Evolutionary conservation across 2,888 invertebrate species (phyloP).

Genomic region (Junonia oenone): DNA sequence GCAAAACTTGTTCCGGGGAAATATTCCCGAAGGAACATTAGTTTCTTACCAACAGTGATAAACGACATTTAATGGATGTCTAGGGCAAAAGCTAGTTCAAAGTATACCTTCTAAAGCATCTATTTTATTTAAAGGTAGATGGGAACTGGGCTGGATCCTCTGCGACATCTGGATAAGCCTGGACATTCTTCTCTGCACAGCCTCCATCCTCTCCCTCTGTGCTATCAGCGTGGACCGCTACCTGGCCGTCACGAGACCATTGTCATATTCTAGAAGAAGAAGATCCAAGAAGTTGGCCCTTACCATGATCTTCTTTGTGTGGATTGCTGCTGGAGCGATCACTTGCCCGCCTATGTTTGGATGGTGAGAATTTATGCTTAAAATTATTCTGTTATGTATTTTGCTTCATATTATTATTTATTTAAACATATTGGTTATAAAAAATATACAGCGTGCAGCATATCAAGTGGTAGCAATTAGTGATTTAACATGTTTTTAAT

Average conservation of each 20-base stretch:
- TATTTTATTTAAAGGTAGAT: slow-evolving; percentile 81
- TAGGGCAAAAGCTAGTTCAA: too few relatives aligned
- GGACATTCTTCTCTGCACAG: slow-evolving; percentile 96
- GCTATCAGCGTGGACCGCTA: slow-evolving; percentile 95
- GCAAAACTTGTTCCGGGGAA: too few relatives aligned
- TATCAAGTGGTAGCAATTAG: too few relatives aligned
- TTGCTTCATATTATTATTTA: too few relatives aligned
- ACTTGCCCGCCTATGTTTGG: slow-evolving; percentile 97
- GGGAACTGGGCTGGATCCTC: slow-evolving; percentile 94
- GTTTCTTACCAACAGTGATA: too few relatives aligned
- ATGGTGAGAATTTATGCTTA: slow-evolving; percentile 90
- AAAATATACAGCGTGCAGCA: too few relatives aligned
- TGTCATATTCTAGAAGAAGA: slow-evolving; percentile 93
- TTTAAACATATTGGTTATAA: too few relatives aligned
- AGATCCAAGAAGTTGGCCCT: slow-evolving; percentile 91
- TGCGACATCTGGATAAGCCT: slow-evolving; percentile 95
- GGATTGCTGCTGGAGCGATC: slow-evolving; percentile 93
- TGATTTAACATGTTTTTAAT: too few relatives aligned
- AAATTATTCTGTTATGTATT: too few relatives aligned
- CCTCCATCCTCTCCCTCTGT: slow-evolving; percentile 94
- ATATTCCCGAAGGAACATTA: too few relatives aligned
- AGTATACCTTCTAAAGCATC: too few relatives aligned
- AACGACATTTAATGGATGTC: too few relatives aligned
- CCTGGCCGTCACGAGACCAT: slow-evolving; percentile 94
- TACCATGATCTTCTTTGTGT: slow-evolving; percentile 92